These are phyloP conservation scores for Dryas iulia DNA, from an alignment of 1,140 invertebrate species.

Conservation along the genomic window DNA sequence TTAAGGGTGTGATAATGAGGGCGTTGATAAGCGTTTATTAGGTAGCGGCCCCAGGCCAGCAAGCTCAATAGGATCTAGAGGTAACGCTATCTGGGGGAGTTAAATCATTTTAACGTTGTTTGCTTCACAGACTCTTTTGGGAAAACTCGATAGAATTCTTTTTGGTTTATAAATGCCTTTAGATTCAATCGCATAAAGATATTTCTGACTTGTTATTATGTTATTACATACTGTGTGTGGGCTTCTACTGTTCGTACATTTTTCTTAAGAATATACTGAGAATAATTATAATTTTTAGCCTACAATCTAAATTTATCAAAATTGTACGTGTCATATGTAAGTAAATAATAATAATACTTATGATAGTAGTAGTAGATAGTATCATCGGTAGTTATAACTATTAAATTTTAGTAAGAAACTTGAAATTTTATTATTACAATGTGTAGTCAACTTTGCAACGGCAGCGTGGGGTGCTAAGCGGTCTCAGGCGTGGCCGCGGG, in stretches of 20 bases:
- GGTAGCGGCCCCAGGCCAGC: slow-evolving; percentile 57
- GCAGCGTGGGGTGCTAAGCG: slow-evolving; percentile 5
- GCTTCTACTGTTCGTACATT: neutral
- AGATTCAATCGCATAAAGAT: slow-evolving; percentile 30
- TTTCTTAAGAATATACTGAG: too few relatives aligned
- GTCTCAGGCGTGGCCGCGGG: slow-evolving; percentile 12
- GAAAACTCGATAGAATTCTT: slow-evolving; percentile 65
- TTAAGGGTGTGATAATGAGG: slow-evolving; percentile 80
- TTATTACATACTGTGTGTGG: neutral
- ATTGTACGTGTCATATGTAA: too few relatives aligned
- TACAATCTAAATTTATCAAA: too few relatives aligned
- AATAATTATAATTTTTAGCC: too few relatives aligned
- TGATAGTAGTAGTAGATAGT: too few relatives aligned
- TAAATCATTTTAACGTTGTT: slow-evolving; percentile 79
- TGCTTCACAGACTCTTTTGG: slow-evolving; percentile 59
- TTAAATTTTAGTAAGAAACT: neutral
- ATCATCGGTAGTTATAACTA: too few relatives aligned
- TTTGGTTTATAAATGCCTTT: slow-evolving; percentile 60
- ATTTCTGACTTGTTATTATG: neutral
- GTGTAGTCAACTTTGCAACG: neutral
- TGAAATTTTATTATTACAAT: neutral
- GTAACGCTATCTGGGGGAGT: slow-evolving; percentile 71
- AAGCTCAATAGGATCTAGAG: slow-evolving; percentile 60
- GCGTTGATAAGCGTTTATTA: slow-evolving; percentile 79
- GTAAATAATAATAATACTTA: too few relatives aligned